Percentiles rank a stretch among this genome's conserved stretches.
These are phyloP conservation scores for Kryptopterus vitreolus DNA, from an alignment of 2,797 vertebrate genomes.

Conservation along the genomic window DNA sequence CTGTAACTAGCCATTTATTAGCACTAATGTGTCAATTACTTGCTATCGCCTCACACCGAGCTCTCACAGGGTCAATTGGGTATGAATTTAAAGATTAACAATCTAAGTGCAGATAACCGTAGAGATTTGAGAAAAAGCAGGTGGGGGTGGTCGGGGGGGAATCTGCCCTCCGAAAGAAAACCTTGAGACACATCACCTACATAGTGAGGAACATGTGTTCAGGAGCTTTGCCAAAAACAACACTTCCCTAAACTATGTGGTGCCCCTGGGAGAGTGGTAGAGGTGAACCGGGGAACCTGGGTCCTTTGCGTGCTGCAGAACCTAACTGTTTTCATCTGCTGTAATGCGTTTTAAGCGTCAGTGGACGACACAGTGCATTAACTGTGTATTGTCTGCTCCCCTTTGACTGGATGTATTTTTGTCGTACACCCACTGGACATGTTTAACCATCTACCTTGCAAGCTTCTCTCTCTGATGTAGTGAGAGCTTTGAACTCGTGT, in stretches of 20 bases:
- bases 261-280: conserved; percentile 49
- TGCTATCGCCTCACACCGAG: conserved; percentile 28
- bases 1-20: conserved; percentile 41
- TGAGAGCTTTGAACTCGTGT: conserved; percentile 40
- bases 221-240: conserved; percentile 57
- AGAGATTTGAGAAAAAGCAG: conserved; percentile 38
- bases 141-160: no score
- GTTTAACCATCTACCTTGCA: conserved; percentile 40
- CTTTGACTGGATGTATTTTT: conserved; percentile 8
- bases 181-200: conserved; percentile 44
- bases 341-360: conserved; percentile 18
- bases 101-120: conserved; percentile 45
- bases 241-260: conserved; percentile 52
- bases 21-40: conserved; percentile 43
- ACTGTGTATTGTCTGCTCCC: neutral
- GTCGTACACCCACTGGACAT: neutral
- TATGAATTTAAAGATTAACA: conserved; percentile 38
- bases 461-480: neutral
- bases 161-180: conserved; percentile 40
- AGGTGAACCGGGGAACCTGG: conserved; percentile 45
- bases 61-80: conserved; percentile 39
- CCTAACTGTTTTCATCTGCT: conserved; percentile 32
- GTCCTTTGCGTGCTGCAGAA: conserved; percentile 41
- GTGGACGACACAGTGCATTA: conserved; percentile 7
- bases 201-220: conserved; percentile 55